Evolutionary conservation across 37 sponge, comb jelly and placozoan genomes (phyloP).

Genomic region (Haliclona indistincta): DNA sequence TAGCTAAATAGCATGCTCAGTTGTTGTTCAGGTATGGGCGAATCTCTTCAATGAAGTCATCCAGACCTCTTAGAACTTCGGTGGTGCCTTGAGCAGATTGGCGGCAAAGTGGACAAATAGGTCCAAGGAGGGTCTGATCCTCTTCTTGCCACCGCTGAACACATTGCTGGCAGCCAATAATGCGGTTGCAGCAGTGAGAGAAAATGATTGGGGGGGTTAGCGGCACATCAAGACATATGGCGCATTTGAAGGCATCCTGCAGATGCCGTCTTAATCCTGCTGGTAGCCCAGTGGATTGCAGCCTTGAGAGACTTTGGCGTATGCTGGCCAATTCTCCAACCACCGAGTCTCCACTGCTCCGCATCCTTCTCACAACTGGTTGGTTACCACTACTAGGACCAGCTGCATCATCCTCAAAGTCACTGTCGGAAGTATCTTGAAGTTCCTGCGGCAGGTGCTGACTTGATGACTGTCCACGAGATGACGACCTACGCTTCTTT

Average conservation of each 20-base stretch:
- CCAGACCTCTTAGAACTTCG: too few species aligned
- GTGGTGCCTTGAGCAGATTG: too few species aligned
- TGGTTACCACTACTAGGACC: too few species aligned
- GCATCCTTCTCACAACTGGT: neutral
- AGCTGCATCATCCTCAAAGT: neutral
- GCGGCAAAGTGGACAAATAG: too few species aligned
- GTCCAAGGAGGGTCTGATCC: too few species aligned
- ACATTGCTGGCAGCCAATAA: too few species aligned
- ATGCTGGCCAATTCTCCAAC: neutral
- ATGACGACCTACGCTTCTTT: neutral
- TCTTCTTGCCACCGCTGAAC: too few species aligned
- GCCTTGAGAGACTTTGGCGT: neutral
- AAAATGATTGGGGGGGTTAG: slow-evolving; percentile 32
- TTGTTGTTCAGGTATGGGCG: too few species aligned
- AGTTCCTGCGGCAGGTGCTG: too few species aligned
- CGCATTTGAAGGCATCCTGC: slow-evolving; percentile 34
- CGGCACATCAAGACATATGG: slow-evolving; percentile 27
- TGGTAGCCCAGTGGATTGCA: slow-evolving; percentile 12
- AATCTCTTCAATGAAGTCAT: too few species aligned
- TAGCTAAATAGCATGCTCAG: too few species aligned
- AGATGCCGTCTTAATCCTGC: neutral
- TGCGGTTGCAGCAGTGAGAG: slow-evolving; percentile 33
- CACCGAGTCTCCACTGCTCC: neutral
- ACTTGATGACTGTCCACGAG: too few species aligned
- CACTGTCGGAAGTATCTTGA: neutral